phyloP scores from a whole-genome alignment of 2,113 vertebrate species.

The Poeciliopsis retropinna region DNA sequence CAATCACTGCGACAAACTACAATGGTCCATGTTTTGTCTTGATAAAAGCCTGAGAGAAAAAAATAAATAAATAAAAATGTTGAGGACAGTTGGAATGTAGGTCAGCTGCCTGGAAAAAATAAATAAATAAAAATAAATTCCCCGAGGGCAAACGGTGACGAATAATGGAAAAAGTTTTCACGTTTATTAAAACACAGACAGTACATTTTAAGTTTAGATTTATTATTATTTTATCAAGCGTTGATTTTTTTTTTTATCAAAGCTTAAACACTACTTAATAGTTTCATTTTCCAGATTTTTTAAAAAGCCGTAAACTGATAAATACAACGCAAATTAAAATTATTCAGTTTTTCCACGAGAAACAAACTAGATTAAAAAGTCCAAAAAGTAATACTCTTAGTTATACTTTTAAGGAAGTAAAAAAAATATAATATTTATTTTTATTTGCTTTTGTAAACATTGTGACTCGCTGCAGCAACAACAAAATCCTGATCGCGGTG shows the following conservation, averaged over 20 bases:
- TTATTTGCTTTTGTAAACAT: background rate
- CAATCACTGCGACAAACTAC: background rate
- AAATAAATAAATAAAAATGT: background rate
- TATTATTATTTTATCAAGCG: background rate
- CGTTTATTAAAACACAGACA: background rate
- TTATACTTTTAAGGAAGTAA: too few species aligned
- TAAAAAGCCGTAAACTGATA: too few species aligned
- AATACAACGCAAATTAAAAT: background rate
- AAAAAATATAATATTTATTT: too few species aligned
- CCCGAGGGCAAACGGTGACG: background rate
- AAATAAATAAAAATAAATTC: too few species aligned
- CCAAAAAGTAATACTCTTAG: too few species aligned
- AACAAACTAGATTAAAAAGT: background rate
- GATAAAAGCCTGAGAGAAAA: background rate
- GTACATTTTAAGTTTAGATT: background rate
- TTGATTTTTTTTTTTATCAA: too few species aligned
- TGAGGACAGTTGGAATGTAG: conserved; percentile 27
- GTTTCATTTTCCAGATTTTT: background rate
- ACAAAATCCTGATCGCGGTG: background rate
- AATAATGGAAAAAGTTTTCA: background rate
- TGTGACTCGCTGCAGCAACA: background rate
- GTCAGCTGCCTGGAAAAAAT: conserved; percentile 30
- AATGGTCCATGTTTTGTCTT: background rate
- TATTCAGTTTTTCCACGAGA: background rate
- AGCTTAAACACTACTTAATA: background rate